Evolutionary conservation across 2,888 invertebrate genomes (phyloP).

Genomic region (Heliconius aoede): DNA sequence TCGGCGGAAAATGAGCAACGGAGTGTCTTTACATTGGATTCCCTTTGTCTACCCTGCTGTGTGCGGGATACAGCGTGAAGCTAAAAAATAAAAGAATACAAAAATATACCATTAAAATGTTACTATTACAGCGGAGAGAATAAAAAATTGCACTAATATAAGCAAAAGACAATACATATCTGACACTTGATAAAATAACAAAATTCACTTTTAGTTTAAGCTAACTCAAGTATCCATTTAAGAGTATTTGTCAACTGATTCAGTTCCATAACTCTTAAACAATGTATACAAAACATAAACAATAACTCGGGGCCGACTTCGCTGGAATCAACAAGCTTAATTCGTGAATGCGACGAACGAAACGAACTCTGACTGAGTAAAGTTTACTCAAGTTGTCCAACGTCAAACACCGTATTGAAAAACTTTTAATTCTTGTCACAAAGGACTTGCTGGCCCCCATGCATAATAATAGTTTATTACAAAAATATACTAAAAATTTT

Average conservation of each 20-base stretch:
- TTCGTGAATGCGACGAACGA: constrained; percentile 47
- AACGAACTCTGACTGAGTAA: constrained; percentile 45
- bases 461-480: constrained; percentile 29
- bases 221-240: constrained; percentile 46
- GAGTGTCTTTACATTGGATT: background rate
- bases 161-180: constrained; percentile 20
- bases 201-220: constrained; percentile 35
- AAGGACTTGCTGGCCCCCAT: constrained; percentile 28
- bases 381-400: constrained; percentile 45
- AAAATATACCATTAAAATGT: background rate
- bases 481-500: constrained; percentile 8
- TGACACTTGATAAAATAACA: background rate
- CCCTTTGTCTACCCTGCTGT: background rate
- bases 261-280: constrained; percentile 48
- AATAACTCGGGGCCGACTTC: constrained; percentile 48
- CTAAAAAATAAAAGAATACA: background rate
- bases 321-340: constrained; percentile 49
- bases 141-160: background rate
- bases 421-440: constrained; percentile 43
- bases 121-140: constrained; percentile 22
- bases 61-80: background rate
- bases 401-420: constrained; percentile 43
- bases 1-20: background rate
- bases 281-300: constrained; percentile 51
- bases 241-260: constrained; percentile 49